Conservation (phyloP, 1,140 invertebrate species). For the Aphaenogaster ashmeadi region DNA sequence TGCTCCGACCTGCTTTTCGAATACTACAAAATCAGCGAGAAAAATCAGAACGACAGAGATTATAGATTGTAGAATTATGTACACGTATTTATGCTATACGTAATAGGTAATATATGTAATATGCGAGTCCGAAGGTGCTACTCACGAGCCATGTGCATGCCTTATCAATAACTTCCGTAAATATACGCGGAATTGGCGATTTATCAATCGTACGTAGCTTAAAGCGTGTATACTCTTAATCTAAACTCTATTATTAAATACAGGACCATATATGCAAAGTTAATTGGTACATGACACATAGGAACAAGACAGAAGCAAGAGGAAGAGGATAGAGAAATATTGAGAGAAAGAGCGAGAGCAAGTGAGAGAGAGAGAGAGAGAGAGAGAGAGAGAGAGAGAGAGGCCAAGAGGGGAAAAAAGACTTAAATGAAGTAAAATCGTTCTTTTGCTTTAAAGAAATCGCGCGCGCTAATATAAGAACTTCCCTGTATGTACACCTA, state of each 20-base stretch:
- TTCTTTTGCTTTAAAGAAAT: slow-evolving; percentile 19
- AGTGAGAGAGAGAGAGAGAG: slow-evolving; percentile 19
- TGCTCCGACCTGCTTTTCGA: slow-evolving; percentile 85
- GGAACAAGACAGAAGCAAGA: slow-evolving; percentile 1
- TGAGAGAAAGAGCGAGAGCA: slow-evolving; percentile 14
- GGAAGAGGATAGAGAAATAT: not conserved
- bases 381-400: slow-evolving; percentile 2
- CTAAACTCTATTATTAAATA: slow-evolving; percentile 28
- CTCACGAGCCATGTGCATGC: slow-evolving; percentile 10
- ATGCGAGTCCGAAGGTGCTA: slow-evolving; percentile 19
- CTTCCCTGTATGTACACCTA: slow-evolving; percentile 77
- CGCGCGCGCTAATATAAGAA: slow-evolving; percentile 35
- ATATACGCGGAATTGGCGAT: slow-evolving; percentile 36
- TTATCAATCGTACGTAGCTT: slow-evolving; percentile 33
- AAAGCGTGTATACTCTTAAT: slow-evolving; percentile 28
- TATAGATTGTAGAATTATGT: slow-evolving; percentile 56
- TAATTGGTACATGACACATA: slow-evolving; percentile 1
- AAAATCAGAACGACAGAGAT: slow-evolving; percentile 47
- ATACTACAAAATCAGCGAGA: slow-evolving; percentile 71
- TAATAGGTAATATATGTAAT: slow-evolving; percentile 48
- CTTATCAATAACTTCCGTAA: slow-evolving; percentile 28
- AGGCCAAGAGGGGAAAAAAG: not conserved
- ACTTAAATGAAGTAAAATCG: slow-evolving; percentile 20
- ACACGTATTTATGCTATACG: slow-evolving; percentile 38
- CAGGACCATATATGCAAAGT: slow-evolving; percentile 5